A percentile compares a stretch with the other conserved stretches of the same genome.
phyloP scores from a whole-genome alignment of 2,113 vertebrate genomes.

The Nipponia nippon region DNA sequence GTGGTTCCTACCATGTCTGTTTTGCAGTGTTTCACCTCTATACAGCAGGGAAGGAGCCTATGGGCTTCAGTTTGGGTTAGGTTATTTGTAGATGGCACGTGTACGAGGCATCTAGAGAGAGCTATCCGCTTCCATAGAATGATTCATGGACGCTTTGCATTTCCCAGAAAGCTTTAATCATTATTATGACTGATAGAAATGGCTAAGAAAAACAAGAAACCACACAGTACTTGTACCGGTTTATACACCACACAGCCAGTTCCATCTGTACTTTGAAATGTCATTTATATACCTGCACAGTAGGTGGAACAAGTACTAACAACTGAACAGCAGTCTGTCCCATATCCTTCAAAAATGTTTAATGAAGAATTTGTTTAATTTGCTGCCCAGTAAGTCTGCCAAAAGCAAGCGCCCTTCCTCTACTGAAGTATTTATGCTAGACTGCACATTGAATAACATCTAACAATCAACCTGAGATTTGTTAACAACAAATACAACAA shows the following conservation, averaged over 20 bases:
- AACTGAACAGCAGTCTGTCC: neutral
- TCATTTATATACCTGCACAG: neutral
- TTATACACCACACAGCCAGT: neutral
- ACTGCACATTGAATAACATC: neutral
- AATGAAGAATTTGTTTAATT: conserved; percentile 3
- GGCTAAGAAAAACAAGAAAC: neutral
- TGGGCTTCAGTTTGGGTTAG: neutral
- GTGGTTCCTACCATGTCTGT: neutral
- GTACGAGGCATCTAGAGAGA: neutral
- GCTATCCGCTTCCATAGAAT: neutral
- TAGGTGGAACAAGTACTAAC: neutral
- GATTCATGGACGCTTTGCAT: neutral
- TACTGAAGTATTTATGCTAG: neutral
- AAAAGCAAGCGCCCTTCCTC: neutral
- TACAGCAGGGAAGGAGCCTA: neutral
- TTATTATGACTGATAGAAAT: neutral
- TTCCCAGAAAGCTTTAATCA: neutral
- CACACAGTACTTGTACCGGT: neutral
- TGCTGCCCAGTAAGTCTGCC: neutral
- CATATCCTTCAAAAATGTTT: neutral
- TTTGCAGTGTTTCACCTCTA: neutral
- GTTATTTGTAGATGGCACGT: neutral
- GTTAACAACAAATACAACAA: no score
- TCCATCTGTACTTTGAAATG: neutral
- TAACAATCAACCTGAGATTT: neutral